Percentiles rank a stretch among this genome's conserved stretches.
Conservation (phyloP, 2,888 invertebrate genomes). For the Operophtera brumata region DNA sequence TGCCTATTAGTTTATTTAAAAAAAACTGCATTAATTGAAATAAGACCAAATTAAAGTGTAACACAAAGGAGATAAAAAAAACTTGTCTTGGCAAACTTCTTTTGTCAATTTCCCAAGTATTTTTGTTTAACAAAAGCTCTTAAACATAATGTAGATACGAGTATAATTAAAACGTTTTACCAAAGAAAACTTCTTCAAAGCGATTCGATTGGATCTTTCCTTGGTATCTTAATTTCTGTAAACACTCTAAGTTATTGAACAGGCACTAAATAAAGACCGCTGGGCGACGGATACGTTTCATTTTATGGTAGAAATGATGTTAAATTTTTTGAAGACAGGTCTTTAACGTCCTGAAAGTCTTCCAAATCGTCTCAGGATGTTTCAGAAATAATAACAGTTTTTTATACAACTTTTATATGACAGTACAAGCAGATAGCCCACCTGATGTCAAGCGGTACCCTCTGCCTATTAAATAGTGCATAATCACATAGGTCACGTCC, state of each 20-base stretch:
- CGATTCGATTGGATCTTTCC: conserved; percentile 50
- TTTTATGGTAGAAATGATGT: conserved; percentile 42
- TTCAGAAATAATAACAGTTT: no score
- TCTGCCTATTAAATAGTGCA: no score
- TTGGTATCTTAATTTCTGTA: conserved; percentile 68
- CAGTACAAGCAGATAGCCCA: no score
- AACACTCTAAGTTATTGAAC: conserved; percentile 69
- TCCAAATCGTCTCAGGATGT: no score
- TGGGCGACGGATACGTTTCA: conserved; percentile 50
- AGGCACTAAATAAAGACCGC: conserved; percentile 61
- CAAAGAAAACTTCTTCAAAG: conserved; percentile 35
- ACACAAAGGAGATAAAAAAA: background rate
- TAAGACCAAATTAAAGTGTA: background rate
- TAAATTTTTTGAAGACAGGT: background rate
- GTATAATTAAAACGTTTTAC: no score
- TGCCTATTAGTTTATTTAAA: no score
- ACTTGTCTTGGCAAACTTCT: no score
- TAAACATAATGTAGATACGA: no score
- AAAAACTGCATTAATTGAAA: background rate
- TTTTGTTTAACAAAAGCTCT: background rate
- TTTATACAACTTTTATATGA: no score
- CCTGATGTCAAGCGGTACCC: no score
- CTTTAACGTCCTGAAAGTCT: background rate
- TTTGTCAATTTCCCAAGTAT: no score
- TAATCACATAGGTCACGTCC: no score